These are phyloP conservation scores for Agrypnus murinus DNA, from an alignment of 2,888 invertebrate species.

Conservation along the genomic window DNA sequence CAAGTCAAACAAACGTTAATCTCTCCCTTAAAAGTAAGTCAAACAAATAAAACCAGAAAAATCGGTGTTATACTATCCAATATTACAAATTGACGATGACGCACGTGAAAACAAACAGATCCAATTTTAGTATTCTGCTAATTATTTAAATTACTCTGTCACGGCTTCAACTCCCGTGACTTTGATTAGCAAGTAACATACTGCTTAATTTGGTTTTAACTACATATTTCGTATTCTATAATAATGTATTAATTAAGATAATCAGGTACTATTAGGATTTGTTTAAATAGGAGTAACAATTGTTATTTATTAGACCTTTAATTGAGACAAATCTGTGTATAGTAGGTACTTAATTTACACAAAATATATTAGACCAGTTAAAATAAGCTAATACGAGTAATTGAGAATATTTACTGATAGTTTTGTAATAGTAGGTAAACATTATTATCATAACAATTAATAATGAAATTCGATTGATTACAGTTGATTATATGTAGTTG, in stretches of 20 bases:
- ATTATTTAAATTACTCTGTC: constrained; percentile 46
- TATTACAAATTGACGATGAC: constrained; percentile 41
- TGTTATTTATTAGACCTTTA: too few species aligned
- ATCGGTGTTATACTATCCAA: constrained; percentile 5
- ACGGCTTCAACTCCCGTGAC: constrained; percentile 44
- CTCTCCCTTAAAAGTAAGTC: constrained; percentile 4
- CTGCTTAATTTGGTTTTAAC: constrained; percentile 28
- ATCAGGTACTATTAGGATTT: too few species aligned
- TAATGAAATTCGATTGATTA: too few species aligned
- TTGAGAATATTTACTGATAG: too few species aligned
- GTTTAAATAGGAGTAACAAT: too few species aligned
- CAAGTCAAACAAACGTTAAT: background rate
- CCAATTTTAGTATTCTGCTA: constrained; percentile 42
- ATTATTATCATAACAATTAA: too few species aligned
- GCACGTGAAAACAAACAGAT: constrained; percentile 42
- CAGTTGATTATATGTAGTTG: too few species aligned
- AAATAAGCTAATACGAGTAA: too few species aligned
- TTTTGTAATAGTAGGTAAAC: too few species aligned
- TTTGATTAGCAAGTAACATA: constrained; percentile 35
- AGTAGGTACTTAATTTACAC: too few species aligned
- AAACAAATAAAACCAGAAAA: constrained; percentile 7
- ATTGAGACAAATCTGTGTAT: too few species aligned
- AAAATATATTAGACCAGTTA: too few species aligned
- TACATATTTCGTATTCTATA: background rate
- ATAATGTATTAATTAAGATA: background rate